Percentiles rank a stretch among this genome's conserved stretches.
These are phyloP conservation scores for Oncorhynchus gorbuscha DNA, from an alignment of 2,113 vertebrate species.

Conservation along the genomic window DNA sequence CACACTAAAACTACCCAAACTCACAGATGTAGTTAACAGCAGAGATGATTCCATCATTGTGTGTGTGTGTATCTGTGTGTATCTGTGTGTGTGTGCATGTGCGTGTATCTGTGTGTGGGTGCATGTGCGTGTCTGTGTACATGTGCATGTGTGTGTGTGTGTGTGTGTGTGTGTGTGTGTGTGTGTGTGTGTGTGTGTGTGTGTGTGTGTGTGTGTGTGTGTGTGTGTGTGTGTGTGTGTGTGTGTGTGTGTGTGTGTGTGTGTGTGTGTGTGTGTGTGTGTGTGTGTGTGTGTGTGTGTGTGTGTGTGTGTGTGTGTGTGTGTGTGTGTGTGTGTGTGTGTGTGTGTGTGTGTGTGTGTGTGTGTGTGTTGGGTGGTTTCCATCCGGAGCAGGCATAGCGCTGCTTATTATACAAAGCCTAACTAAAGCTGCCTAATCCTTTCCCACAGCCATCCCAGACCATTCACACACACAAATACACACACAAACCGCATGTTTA, in stretches of 20 bases:
- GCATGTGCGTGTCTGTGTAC: too few relatives aligned
- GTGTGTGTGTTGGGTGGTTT: constrained; percentile 31
- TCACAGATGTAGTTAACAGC: neutral
- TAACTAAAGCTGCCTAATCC: constrained; percentile 76
- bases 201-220: constrained; percentile 24
- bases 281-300: too few relatives aligned
- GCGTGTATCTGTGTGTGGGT: neutral
- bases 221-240: neutral
- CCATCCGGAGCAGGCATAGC: constrained; percentile 68
- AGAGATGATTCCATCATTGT: neutral
- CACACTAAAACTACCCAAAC: constrained; percentile 7
- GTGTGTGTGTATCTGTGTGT: constrained; percentile 25
- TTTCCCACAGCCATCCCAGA: constrained; percentile 71
- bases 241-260: too few relatives aligned
- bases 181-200: constrained; percentile 27
- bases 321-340: constrained; percentile 29
- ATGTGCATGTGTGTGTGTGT: too few relatives aligned
- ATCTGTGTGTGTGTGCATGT: constrained; percentile 1
- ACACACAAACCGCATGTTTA: constrained; percentile 52
- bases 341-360: neutral
- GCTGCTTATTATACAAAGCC: constrained; percentile 78
- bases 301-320: constrained; percentile 21
- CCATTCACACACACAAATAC: constrained; percentile 31
- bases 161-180: too few relatives aligned
- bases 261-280: too few relatives aligned